Evolutionary conservation across 2,888 invertebrate species (phyloP).

Genomic region (Unio delphinus): DNA sequence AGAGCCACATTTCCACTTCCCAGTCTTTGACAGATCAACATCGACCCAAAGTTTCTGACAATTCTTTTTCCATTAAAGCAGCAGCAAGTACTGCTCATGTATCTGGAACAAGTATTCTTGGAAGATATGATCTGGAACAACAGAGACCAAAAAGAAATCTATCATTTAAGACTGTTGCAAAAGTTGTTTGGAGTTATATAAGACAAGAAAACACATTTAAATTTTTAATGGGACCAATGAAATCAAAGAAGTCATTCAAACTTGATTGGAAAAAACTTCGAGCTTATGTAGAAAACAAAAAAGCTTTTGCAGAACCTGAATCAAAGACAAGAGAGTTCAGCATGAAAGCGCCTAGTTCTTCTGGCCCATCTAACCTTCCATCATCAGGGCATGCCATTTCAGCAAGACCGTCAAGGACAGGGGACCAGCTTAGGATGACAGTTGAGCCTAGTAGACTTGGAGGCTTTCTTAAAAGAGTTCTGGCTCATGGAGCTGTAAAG

Average conservation of each 20-base stretch:
- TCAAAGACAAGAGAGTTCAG: constrained; percentile 31
- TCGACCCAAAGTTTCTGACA: no score
- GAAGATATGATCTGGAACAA: constrained; percentile 19
- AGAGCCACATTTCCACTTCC: no score
- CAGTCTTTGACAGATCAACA: no score
- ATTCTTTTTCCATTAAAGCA: not conserved
- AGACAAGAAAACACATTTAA: constrained; percentile 40
- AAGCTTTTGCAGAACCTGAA: constrained; percentile 35
- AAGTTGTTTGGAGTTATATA: constrained; percentile 37
- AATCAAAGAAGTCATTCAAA: constrained; percentile 31
- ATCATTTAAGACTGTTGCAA: constrained; percentile 38
- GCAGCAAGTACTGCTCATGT: not conserved
- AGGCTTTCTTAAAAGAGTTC: no score
- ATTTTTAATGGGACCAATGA: constrained; percentile 35
- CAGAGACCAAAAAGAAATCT: constrained; percentile 27
- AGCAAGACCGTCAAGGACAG: no score
- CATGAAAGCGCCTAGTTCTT: constrained; percentile 34
- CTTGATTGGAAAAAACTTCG: constrained; percentile 41
- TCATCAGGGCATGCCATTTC: no score
- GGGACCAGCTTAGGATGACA: no score
- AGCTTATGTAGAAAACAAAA: constrained; percentile 32
- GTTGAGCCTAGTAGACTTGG: no score
- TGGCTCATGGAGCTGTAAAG: no score
- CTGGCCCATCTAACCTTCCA: no score
- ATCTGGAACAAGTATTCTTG: constrained; percentile 1